A percentile compares a stretch with the other conserved stretches of the same genome.
Evolutionary conservation across 2,888 invertebrate genomes (phyloP).

Genomic region (Sinohyriopsis cumingii): DNA sequence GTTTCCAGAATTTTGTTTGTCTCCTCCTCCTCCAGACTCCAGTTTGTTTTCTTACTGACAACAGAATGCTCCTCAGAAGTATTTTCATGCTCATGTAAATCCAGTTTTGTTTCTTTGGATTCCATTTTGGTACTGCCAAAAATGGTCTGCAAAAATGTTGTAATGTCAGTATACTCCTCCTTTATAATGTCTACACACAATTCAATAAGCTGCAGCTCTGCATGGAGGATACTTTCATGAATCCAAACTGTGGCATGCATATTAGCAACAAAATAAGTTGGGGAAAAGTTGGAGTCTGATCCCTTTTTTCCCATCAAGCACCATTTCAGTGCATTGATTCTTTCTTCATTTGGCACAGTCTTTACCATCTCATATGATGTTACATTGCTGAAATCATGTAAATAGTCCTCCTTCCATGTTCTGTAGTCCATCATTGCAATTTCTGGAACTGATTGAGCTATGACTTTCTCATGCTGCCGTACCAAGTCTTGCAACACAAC

Average conservation of each 20-base stretch:
- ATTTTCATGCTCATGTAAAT: background rate
- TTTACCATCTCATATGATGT: conserved; percentile 7
- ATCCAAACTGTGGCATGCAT: conserved; percentile 21
- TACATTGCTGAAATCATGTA: conserved; percentile 26
- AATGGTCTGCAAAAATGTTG: too few species aligned
- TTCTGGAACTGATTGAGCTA: conserved; percentile 15
- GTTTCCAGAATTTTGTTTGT: background rate
- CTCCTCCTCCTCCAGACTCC: too few species aligned
- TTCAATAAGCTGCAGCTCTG: conserved; percentile 17
- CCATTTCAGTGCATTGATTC: conserved; percentile 12
- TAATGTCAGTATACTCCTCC: background rate
- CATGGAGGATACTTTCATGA: conserved; percentile 1
- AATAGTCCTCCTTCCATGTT: conserved; percentile 16
- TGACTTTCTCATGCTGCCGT: conserved; percentile 19
- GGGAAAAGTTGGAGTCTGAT: background rate
- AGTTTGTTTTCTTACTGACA: too few species aligned
- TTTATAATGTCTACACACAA: conserved; percentile 4
- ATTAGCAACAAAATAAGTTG: conserved; percentile 1
- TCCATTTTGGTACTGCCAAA: too few species aligned
- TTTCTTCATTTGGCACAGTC: background rate
- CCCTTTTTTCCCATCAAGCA: conserved; percentile 5
- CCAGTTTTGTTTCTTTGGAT: too few species aligned
- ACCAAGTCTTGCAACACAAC: conserved; percentile 24
- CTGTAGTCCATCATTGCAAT: conserved; percentile 8
- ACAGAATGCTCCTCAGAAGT: too few species aligned